phyloP scores from a whole-genome alignment of 53 echinoderm and acorn worm species.

The Echinarachnius parma region DNA sequence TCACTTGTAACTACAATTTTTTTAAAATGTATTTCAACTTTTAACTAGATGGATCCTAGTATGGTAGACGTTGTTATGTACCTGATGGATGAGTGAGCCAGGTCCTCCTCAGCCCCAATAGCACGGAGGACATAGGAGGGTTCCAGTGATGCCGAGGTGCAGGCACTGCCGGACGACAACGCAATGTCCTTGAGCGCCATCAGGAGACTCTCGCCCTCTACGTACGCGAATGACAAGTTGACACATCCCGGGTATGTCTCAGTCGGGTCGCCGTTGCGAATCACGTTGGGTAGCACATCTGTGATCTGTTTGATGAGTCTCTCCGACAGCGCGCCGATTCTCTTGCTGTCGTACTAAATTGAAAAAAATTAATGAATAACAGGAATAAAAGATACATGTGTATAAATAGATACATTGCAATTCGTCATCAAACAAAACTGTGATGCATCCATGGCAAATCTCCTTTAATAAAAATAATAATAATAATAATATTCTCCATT shows the following conservation, averaged over 20 bases:
- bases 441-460: too few species aligned
- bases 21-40: too few species aligned
- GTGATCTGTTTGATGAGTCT: constrained; percentile 73
- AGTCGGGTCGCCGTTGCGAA: constrained; percentile 84
- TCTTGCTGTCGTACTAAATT: constrained; percentile 82
- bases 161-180: constrained; percentile 94
- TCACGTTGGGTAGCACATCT: constrained; percentile 56
- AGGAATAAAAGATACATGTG: too few species aligned
- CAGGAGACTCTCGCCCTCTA: constrained; percentile 93
- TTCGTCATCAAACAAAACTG: too few species aligned
- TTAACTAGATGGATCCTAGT: too few species aligned
- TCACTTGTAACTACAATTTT: too few species aligned
- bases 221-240: constrained; percentile 94
- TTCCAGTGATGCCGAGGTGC: constrained; percentile 94
- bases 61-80: too few species aligned
- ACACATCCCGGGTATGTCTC: constrained; percentile 89
- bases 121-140: constrained; percentile 95
- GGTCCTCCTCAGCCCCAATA: constrained; percentile 92
- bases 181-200: constrained; percentile 96
- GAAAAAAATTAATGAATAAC: too few species aligned
- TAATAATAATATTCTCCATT: too few species aligned
- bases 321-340: constrained; percentile 70
- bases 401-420: too few species aligned
- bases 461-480: too few species aligned
- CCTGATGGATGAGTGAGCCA: constrained; percentile 98